Percentiles rank a stretch among this genome's conserved stretches.
These are phyloP conservation scores for Hassar affinis DNA, from an alignment of 2,113 vertebrate genomes.

Conservation along the genomic window DNA sequence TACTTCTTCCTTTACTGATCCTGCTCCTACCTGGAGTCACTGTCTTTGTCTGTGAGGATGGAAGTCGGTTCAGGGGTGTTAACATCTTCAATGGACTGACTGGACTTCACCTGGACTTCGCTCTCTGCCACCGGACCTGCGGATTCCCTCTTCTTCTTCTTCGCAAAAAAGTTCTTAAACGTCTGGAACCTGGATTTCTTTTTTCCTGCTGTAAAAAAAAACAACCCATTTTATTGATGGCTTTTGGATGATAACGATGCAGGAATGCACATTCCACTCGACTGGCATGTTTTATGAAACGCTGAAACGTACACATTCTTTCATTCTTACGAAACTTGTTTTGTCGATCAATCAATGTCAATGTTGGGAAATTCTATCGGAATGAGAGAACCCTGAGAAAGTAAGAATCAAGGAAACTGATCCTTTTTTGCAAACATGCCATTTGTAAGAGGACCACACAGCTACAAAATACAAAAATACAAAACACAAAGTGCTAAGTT, in stretches of 20 bases:
- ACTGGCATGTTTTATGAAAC: background rate
- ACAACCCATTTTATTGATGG: background rate
- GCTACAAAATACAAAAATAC: background rate
- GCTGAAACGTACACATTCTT: background rate
- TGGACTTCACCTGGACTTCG: conserved; percentile 66
- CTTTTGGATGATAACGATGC: background rate
- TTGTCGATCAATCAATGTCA: background rate
- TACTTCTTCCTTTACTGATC: background rate
- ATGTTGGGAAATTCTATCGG: background rate
- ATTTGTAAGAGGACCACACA: background rate
- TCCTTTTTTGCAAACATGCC: background rate
- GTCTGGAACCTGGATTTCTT: conserved; percentile 92
- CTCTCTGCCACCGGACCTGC: conserved; percentile 55
- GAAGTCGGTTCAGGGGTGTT: conserved; percentile 63
- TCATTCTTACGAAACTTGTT: background rate
- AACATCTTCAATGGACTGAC: conserved; percentile 78
- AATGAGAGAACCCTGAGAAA: background rate
- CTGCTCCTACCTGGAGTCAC: conserved; percentile 74
- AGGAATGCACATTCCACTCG: background rate
- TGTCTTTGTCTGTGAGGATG: conserved; percentile 55
- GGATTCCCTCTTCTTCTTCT: conserved; percentile 85
- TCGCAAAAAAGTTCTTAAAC: conserved; percentile 86
- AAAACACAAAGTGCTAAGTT: background rate
- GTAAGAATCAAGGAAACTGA: background rate
- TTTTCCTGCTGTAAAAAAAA: conserved; percentile 74